Conservation (phyloP, 2,113 vertebrate species). For the Ailurus styani region DNA sequence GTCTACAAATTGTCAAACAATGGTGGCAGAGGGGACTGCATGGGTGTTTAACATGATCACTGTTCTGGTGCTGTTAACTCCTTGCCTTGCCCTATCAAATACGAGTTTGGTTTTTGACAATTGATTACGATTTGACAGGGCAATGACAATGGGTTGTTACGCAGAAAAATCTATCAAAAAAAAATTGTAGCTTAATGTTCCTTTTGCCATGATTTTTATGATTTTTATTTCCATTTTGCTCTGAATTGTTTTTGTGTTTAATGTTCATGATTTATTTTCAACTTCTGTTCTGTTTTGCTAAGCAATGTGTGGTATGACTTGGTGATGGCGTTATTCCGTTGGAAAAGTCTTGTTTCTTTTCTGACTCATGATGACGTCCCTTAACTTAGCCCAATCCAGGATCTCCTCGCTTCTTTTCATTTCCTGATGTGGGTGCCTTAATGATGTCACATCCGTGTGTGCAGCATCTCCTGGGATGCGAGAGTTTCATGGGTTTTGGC, state of each 20-base stretch:
- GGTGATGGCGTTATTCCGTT: slow-evolving; percentile 71
- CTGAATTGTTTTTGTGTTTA: slow-evolving; percentile 75
- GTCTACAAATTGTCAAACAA: slow-evolving; percentile 85
- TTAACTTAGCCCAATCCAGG: slow-evolving; percentile 75
- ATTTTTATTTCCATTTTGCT: slow-evolving; percentile 78
- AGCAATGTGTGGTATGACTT: slow-evolving; percentile 78
- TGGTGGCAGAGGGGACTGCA: slow-evolving; percentile 95
- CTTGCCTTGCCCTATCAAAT: slow-evolving; percentile 84
- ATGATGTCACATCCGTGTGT: slow-evolving; percentile 84
- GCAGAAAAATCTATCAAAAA: slow-evolving; percentile 56
- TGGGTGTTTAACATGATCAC: slow-evolving; percentile 87
- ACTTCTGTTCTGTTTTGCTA: slow-evolving; percentile 81
- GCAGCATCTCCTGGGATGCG: slow-evolving; percentile 76
- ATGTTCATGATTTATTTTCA: slow-evolving; percentile 78
- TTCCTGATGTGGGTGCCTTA: slow-evolving; percentile 71
- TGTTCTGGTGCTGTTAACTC: slow-evolving; percentile 81
- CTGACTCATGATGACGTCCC: slow-evolving; percentile 65
- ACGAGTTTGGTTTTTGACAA: neutral
- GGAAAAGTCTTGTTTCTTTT: slow-evolving; percentile 78
- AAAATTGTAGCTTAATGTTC: slow-evolving; percentile 74
- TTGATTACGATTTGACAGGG: slow-evolving; percentile 70
- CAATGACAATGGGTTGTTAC: slow-evolving; percentile 83
- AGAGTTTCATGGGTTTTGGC: slow-evolving; percentile 76
- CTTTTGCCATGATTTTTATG: slow-evolving; percentile 73
- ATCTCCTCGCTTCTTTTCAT: slow-evolving; percentile 76